These are phyloP conservation scores for Coptodon rendalli DNA, from an alignment of 2,113 vertebrate genomes.

Conservation along the genomic window DNA sequence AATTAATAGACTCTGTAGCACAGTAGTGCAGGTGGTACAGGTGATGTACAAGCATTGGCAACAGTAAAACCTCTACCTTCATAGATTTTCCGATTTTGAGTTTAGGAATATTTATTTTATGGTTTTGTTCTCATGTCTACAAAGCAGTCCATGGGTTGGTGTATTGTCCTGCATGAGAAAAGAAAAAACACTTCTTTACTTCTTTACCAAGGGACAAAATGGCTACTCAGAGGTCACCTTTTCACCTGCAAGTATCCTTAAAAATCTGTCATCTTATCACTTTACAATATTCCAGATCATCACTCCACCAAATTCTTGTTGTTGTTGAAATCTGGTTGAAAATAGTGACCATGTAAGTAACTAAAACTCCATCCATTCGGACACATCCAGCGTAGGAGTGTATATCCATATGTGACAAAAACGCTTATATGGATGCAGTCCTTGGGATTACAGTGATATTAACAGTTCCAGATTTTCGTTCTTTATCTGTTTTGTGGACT, in stretches of 20 bases:
- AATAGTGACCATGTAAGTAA: not conserved
- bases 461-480: rapidly evolving
- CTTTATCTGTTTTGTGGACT: not conserved
- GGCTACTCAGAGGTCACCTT: rapidly evolving
- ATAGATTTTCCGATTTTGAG: not conserved
- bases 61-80: not conserved
- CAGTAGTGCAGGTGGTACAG: not conserved
- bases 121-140: not conserved
- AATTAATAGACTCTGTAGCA: not conserved
- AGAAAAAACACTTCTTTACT: rapidly evolving
- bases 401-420: not conserved
- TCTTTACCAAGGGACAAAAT: not conserved
- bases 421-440: not conserved
- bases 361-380: not conserved
- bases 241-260: not conserved
- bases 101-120: not conserved
- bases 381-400: not conserved
- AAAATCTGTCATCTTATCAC: not conserved
- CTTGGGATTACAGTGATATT: not conserved
- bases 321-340: not conserved
- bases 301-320: not conserved
- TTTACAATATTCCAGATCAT: not conserved
- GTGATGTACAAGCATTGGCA: not conserved
- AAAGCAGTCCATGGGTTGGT: not conserved
- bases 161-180: not conserved